phyloP scores from a whole-genome alignment of 2,113 vertebrate species.

The Campylomormyrus tamandua region DNA sequence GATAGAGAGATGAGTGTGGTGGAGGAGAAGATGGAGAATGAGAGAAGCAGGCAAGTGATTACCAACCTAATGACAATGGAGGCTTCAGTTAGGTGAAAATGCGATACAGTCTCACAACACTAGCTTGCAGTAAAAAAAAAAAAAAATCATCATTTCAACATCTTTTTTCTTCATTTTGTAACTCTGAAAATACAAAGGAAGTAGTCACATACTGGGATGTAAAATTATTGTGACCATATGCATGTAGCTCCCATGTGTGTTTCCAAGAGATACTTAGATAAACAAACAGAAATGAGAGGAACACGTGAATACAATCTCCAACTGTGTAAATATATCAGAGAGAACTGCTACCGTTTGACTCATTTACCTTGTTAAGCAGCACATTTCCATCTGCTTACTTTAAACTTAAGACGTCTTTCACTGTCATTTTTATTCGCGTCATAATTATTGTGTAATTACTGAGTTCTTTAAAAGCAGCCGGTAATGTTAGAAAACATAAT shows the following conservation, averaged over 20 bases:
- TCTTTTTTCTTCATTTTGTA: not conserved
- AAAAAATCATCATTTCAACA: not conserved
- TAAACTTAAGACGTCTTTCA: not conserved
- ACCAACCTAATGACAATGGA: not conserved
- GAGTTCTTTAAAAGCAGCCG: not conserved
- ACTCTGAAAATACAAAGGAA: not conserved
- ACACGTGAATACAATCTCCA: not conserved
- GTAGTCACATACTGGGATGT: not conserved
- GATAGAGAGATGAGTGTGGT: slow-evolving; percentile 8
- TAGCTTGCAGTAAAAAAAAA: not conserved
- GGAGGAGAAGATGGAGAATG: not conserved
- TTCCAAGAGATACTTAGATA: not conserved
- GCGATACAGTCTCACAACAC: not conserved
- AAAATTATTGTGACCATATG: not conserved
- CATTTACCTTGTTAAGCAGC: not conserved
- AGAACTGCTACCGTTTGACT: not conserved
- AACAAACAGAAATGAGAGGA: not conserved
- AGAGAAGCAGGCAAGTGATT: not conserved
- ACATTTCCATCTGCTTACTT: not conserved
- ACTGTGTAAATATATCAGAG: not conserved
- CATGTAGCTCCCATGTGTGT: not conserved
- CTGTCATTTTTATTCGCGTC: not conserved
- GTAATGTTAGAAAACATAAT: not conserved
- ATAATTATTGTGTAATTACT: not conserved
- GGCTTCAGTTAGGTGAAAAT: not conserved